Percentiles rank a stretch among this genome's conserved stretches.
Evolutionary conservation across 1,140 invertebrate species (phyloP).

Genomic region (Neotoxoptera formosana): DNA sequence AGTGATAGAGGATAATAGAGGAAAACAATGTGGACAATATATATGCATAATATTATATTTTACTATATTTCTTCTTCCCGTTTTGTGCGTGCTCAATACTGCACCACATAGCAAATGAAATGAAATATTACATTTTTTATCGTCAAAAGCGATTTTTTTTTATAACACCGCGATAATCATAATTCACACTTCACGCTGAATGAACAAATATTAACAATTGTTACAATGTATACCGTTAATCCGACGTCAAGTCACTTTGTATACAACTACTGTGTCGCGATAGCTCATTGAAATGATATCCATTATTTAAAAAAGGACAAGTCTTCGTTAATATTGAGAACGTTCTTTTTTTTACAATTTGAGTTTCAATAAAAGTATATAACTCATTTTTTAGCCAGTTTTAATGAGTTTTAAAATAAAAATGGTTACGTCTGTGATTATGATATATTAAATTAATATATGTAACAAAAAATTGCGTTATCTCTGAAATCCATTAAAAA

Average conservation of each 20-base stretch:
- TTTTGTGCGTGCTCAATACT: not conserved
- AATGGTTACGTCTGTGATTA: no score
- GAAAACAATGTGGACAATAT: not conserved
- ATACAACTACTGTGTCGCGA: not conserved
- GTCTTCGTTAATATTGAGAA: not conserved
- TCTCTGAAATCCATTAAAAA: no score
- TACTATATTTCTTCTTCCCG: not conserved
- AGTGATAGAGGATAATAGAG: not conserved
- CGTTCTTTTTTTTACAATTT: not conserved
- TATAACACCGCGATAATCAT: not conserved
- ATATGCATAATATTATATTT: not conserved
- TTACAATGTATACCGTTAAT: not conserved
- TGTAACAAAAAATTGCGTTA: no score
- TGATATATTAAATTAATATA: no score
- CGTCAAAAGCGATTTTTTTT: not conserved
- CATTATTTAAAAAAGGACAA: not conserved
- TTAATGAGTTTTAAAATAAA: no score
- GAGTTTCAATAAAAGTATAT: not conserved
- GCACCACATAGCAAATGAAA: not conserved
- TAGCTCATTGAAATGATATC: not conserved
- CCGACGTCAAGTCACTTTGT: not conserved
- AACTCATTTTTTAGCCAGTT: no score
- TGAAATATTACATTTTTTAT: not conserved
- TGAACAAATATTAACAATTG: not conserved
- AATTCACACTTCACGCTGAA: not conserved